A percentile compares a stretch with the other conserved stretches of the same genome.
These are phyloP conservation scores for Anthrax anthrax DNA, from an alignment of 2,888 invertebrate species.

Conservation along the genomic window DNA sequence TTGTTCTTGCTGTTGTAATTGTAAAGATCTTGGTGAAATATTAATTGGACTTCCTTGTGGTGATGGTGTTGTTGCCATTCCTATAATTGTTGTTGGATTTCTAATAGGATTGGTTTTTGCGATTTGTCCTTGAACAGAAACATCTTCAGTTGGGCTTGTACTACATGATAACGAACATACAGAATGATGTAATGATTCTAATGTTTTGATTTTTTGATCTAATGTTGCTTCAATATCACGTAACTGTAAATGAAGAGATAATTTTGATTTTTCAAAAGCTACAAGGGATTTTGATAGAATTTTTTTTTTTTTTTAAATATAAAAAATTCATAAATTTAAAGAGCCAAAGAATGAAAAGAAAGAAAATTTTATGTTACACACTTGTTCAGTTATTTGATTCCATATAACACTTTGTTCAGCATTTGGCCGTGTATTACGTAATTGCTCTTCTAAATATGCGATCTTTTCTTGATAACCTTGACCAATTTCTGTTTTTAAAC, in stretches of 20 bases:
- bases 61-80: slow-evolving; percentile 25
- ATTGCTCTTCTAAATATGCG: slow-evolving; percentile 34
- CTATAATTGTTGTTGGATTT: slow-evolving; percentile 15
- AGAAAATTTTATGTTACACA: too few species aligned
- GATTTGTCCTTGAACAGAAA: slow-evolving; percentile 41
- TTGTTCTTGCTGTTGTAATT: slow-evolving; percentile 21
- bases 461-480: slow-evolving; percentile 26
- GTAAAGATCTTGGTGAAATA: slow-evolving; percentile 17
- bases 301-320: too few species aligned
- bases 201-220: slow-evolving; percentile 52
- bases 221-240: slow-evolving; percentile 51
- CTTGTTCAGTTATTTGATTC: slow-evolving; percentile 36
- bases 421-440: slow-evolving; percentile 36
- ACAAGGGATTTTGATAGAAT: too few species aligned
- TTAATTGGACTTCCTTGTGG: slow-evolving; percentile 15
- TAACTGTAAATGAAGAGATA: slow-evolving; percentile 30
- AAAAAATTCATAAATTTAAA: too few species aligned
- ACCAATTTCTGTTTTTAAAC: slow-evolving; percentile 27
- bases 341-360: neutral
- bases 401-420: slow-evolving; percentile 37
- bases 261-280: too few species aligned
- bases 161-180: slow-evolving; percentile 50
- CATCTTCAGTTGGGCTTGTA: slow-evolving; percentile 64
- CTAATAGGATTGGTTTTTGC: slow-evolving; percentile 10
- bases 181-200: slow-evolving; percentile 58